Evolutionary conservation across 2,888 invertebrate species (phyloP), one percentile per base, ranked within the genome.

Genomic region (Coelogynopora nodosa): DNA sequence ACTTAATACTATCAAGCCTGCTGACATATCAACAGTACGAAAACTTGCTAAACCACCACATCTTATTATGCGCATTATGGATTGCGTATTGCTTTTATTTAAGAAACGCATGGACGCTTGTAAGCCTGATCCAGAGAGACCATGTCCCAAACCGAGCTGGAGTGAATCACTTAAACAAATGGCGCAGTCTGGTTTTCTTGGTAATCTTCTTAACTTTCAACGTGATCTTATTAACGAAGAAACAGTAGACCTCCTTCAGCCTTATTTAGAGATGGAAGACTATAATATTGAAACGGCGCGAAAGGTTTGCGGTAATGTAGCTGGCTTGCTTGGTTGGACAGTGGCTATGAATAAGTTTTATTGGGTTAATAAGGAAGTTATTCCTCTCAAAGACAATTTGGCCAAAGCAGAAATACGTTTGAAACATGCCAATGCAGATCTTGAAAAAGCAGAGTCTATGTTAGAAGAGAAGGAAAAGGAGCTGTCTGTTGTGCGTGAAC

Each of bases 151-250:
- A 88, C 91, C 92, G 0, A 91, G 91, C 23, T 92, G 92, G 92
- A 86, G 87, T 13, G 91, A 91, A 83, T 91, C 92, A 13, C 89
- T 92, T 27, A 92, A 91, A 91, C 87, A 92, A 87, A 90, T 92
- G 91, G 89, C 91, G 0, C 90, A 90, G 67, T 90, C 90, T 13
- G 90, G 90, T 88, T 91, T 92, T 89, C 90, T 92, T 28, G 90
- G 90, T 82, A 89, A 96, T 91, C 93, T 98, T 26, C 96, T 97
- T 93, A 96, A 96, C 90, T 98, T 97, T 91, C 97, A 97, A 0
- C 92, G 92, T 88, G 92, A 92, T 88, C 89, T 90, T 26, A 92
- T 92, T 49, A 92, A 92, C 85, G 92, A 91, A 85, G 92, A 92
- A 88, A 91, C 90, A 0, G 90, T 92, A 30, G 92, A 92, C 87